phyloP scores from a whole-genome alignment of 92 coral and sea anemone species.

The Porites divaricata region DNA sequence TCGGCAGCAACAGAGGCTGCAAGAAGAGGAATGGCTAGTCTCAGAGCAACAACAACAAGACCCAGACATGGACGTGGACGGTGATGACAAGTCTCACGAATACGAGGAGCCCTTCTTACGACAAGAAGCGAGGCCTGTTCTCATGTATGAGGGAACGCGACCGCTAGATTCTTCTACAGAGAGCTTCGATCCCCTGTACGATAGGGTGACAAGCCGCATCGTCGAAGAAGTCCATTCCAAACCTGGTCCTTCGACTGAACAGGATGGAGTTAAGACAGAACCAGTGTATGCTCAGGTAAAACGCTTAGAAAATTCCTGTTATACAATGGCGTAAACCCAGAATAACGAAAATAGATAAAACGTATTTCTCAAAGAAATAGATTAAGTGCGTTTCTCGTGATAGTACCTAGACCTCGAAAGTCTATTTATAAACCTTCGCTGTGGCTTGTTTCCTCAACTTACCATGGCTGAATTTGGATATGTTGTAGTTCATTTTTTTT shows the following conservation, averaged over 20 bases:
- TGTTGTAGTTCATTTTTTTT: too few relatives aligned
- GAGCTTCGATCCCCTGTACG: conserved; percentile 70
- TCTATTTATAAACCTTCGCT: too few relatives aligned
- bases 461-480: too few relatives aligned
- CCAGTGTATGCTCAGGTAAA: conserved; percentile 71
- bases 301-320: not conserved
- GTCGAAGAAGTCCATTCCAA: too few relatives aligned
- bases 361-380: not conserved
- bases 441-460: too few relatives aligned
- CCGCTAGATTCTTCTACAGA: conserved; percentile 44
- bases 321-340: not conserved
- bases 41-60: conserved; percentile 37
- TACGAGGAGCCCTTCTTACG: conserved; percentile 44
- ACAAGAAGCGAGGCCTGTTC: conserved; percentile 27
- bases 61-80: conserved; percentile 20
- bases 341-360: not conserved
- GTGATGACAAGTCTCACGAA: conserved; percentile 12
- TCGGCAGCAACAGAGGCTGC: conserved; percentile 18
- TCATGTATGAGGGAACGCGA: conserved; percentile 17
- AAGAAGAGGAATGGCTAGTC: conserved; percentile 43
- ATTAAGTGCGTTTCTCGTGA: too few relatives aligned
- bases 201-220: too few relatives aligned
- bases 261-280: conserved; percentile 44
- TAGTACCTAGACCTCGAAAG: too few relatives aligned
- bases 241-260: conserved; percentile 26